Percentiles rank a stretch among this genome's conserved stretches.
Evolutionary conservation across 92 coral and sea anemone species (phyloP).

Genomic region (Palythoa caribaeorum): DNA sequence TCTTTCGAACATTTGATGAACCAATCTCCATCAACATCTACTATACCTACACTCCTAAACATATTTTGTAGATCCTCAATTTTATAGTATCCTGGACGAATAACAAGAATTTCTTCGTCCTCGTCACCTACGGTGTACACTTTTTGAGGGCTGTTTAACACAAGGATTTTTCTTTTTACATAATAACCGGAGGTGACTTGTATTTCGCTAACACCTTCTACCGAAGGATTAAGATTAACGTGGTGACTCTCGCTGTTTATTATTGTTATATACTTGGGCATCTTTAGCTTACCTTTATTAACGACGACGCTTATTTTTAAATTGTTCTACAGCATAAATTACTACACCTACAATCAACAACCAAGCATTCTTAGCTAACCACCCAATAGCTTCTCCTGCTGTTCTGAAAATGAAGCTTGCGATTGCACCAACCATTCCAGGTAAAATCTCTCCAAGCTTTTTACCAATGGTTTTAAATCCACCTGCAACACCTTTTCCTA

Average conservation of each 20-base stretch:
- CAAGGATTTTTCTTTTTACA: background rate
- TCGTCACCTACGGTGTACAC: background rate
- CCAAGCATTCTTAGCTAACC: constrained; percentile 58
- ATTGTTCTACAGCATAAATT: no score
- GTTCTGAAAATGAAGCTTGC: no score
- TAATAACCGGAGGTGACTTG: background rate
- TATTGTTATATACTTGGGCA: background rate
- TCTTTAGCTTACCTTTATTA: background rate
- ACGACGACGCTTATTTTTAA: background rate
- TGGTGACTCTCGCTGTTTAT: background rate
- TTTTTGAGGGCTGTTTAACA: background rate
- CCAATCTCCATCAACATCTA: background rate
- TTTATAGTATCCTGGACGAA: background rate
- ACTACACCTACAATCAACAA: constrained; percentile 50
- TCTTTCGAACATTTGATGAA: background rate
- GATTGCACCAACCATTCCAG: no score
- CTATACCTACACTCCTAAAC: background rate
- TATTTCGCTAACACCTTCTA: background rate
- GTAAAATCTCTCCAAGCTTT: background rate
- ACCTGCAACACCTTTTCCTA: constrained; percentile 64
- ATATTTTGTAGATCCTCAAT: background rate
- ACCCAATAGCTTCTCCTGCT: constrained; percentile 40
- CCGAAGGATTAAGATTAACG: no score
- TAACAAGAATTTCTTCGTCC: background rate
- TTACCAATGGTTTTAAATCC: constrained; percentile 58